Evolutionary conservation across 2,113 vertebrate species (phyloP).

Genomic region (Oryzias curvinotus): DNA sequence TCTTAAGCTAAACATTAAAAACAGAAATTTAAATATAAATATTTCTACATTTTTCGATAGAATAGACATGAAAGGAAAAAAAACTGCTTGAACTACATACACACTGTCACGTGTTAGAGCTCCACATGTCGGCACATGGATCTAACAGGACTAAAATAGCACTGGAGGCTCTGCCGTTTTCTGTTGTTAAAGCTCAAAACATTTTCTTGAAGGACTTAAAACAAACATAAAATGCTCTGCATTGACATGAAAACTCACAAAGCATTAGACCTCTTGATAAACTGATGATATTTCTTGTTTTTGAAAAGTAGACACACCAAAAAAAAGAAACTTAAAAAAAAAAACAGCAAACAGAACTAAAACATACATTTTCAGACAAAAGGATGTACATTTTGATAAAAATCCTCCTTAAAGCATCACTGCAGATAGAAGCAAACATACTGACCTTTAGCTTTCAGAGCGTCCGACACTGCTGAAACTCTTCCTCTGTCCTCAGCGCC

Average conservation of each 20-base stretch:
- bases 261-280: no score
- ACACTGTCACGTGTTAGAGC: no score
- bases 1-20: no score
- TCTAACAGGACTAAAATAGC: conserved; percentile 35
- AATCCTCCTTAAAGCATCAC: neutral
- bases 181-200: conserved; percentile 1
- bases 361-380: neutral
- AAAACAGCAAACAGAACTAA: neutral
- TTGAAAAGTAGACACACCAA: neutral
- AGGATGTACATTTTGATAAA: neutral
- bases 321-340: no score
- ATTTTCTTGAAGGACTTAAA: neutral
- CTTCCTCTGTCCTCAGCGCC: neutral
- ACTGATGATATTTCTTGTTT: neutral
- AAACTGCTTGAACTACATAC: no score
- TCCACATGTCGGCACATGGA: conserved; percentile 1
- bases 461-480: neutral
- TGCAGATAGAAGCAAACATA: neutral
- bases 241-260: no score
- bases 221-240: neutral
- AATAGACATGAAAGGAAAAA: no score
- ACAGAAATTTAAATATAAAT: no score
- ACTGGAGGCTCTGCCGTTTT: no score
- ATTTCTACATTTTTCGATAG: no score
- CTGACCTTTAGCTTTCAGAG: conserved; percentile 16